Base-by-base conservation (phyloP, 1,140 invertebrate species). In the Delia radicum region DNA sequence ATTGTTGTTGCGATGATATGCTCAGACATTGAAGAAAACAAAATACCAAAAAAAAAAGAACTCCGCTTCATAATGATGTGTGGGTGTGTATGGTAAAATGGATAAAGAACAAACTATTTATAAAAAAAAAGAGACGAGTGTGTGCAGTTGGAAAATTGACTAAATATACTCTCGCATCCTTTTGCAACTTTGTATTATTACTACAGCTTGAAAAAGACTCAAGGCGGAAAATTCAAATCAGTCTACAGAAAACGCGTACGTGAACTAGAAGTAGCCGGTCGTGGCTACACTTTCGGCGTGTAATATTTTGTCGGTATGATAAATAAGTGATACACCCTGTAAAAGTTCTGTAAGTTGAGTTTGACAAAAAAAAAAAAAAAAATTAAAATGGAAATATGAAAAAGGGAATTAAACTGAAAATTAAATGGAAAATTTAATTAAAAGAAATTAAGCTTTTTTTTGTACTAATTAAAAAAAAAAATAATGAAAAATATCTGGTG, bases 311-410 rank as follows among this genome's bases (percentile, higher is more conserved):
- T 86, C 84, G 84, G 84, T 84, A 86, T 86, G 84, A 85, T 85
- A 85, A 84, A 85, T 82, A 85, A 85, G 82, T 85, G 82, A 85
- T 81, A 86, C 84, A 82, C 81, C 84, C 84, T 83, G 84, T 85
- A 84, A 82, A 83, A 86, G 84, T 85, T 86, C 84, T 84, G 84
- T 86, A 86, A 86, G 84, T 86, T 83, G 65, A 67, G 31, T 29
- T 21, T 62, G 10, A 65, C 33, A 27, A n/a, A 37, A 26, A 46
- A 67, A 37, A 21, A 63, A 27, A 28, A 27, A 42, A 42, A 2
- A 42, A 42, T 10, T 46, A 8, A 48, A 67, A 29, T 24, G 29
- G 26, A 46, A 27, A 65, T 18, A n/a, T 33, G 42, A 74, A 67
- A 26, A 65, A 63, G 63, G 46, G 4, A 33, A 33, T 0, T 12